phyloP scores from a whole-genome alignment of 2,113 vertebrate genomes.

The Gambusia affinis region DNA sequence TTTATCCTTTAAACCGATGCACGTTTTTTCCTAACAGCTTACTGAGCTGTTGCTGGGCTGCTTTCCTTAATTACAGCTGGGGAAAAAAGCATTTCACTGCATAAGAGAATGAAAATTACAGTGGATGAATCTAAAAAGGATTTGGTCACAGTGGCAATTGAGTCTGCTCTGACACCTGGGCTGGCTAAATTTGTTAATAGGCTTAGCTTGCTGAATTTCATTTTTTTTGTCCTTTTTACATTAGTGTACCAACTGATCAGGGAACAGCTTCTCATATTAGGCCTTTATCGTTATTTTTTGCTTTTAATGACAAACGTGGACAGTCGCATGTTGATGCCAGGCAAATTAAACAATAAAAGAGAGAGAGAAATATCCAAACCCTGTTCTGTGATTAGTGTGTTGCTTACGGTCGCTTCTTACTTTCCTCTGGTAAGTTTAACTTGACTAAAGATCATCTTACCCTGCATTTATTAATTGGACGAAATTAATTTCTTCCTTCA shows the following conservation, averaged over 20 bases:
- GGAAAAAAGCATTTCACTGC: not conserved
- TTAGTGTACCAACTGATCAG: not conserved
- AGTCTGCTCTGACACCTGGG: constrained; percentile 8
- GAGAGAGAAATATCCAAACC: not conserved
- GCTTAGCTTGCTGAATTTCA: not conserved
- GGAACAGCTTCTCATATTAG: constrained; percentile 2
- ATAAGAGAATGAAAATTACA: constrained; percentile 1
- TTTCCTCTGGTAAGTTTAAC: not conserved
- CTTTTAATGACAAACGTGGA: not conserved
- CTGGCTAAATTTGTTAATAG: constrained; percentile 8
- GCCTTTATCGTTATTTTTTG: not conserved
- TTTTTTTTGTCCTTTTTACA: constrained; percentile 14
- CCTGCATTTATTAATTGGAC: not conserved
- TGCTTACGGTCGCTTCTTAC: too few relatives aligned
- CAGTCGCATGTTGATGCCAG: not conserved
- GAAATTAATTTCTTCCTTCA: too few relatives aligned
- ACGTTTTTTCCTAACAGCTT: not conserved
- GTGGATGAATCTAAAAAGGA: not conserved
- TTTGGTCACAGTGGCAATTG: not conserved
- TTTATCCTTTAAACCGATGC: constrained; percentile 1
- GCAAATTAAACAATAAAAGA: not conserved
- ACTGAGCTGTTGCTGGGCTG: not conserved
- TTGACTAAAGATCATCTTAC: not conserved
- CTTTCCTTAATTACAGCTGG: not conserved
- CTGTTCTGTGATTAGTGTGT: not conserved